Base-by-base conservation (phyloP, 2,797 vertebrate genomes). In the Coregonus sp. region DNA sequence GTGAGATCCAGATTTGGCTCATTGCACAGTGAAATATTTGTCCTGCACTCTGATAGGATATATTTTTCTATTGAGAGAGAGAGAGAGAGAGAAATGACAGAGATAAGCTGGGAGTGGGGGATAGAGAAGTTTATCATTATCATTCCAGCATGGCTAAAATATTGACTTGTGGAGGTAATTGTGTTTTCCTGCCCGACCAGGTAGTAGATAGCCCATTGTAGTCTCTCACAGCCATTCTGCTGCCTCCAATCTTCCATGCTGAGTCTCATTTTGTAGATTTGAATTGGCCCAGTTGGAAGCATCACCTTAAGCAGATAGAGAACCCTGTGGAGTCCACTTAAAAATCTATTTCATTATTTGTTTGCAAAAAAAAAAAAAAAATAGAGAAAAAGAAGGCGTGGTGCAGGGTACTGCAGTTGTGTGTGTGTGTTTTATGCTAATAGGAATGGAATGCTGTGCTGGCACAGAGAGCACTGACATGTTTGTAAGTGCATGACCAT, bases 21-120 rank as follows among this genome's bases (percentile, higher is more conserved):
- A 81, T 76, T 80, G 84, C 80, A 72, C 74, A 75, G 74, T 78
- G 83, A 85, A 75, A 84, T 81, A 77, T 83, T 81, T 75, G 77
- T 70, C 82, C 77, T 61, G 20, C 73, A 25, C 66, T 83, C 61
- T 72, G 79, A 56, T 84, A 78, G 66, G 76, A 78, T 82, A 77
- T 79, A 75, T 79, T 79, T 83, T 75, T 65, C 25, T 40, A 7
- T 40, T 40, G 40, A 47, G 40, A 47, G 40, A 40, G 40, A 6
- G 40, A 40, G 40, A 47, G 79, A 71, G 11, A 75, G 16, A 74
- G 31, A 33, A 33, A 33, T 72, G 65, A 12, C 70, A 78, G 37
- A 69, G 71, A 80, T 79, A 78, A 80, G 54, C 59, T 74, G 33
- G 78, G 66, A 66, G 31, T 56, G 54, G 35, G 0, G 0, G 47